Evolutionary conservation across 2,113 vertebrate species (phyloP).

Genomic region (Chionodraco myersi): DNA sequence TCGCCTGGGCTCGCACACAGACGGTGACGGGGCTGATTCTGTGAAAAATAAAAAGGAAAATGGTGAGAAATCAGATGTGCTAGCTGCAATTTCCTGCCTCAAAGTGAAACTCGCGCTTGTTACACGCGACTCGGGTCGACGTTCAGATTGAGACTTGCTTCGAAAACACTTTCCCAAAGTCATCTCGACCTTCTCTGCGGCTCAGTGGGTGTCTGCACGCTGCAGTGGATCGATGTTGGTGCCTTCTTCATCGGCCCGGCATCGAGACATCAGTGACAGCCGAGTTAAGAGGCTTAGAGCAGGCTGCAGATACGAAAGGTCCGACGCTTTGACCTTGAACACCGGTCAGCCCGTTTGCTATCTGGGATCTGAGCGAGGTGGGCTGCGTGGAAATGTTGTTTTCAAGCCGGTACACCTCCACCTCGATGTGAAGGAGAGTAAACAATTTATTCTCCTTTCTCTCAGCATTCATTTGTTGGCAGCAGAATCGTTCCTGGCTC

Average conservation of each 20-base stretch:
- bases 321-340: constrained; percentile 39
- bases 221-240: constrained; percentile 28
- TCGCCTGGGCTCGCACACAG: constrained; percentile 1
- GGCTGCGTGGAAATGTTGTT: neutral
- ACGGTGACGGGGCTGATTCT: constrained; percentile 38
- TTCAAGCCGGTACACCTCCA: neutral
- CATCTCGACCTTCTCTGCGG: neutral
- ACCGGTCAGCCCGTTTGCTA: constrained; percentile 26
- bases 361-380: neutral
- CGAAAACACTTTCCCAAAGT: constrained; percentile 1
- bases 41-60: constrained; percentile 40
- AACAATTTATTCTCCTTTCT: constrained; percentile 8
- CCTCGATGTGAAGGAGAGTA: neutral
- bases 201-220: neutral
- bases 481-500: constrained; percentile 35
- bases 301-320: constrained; percentile 18
- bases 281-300: constrained; percentile 57
- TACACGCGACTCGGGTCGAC: neutral
- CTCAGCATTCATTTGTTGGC: neutral
- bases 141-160: constrained; percentile 28
- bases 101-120: constrained; percentile 48
- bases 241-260: constrained; percentile 35
- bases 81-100: constrained; percentile 56
- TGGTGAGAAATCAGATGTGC: constrained; percentile 46
- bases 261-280: constrained; percentile 65